Conservation (phyloP, 2,888 invertebrate genomes). For the Xylota segnis region DNA sequence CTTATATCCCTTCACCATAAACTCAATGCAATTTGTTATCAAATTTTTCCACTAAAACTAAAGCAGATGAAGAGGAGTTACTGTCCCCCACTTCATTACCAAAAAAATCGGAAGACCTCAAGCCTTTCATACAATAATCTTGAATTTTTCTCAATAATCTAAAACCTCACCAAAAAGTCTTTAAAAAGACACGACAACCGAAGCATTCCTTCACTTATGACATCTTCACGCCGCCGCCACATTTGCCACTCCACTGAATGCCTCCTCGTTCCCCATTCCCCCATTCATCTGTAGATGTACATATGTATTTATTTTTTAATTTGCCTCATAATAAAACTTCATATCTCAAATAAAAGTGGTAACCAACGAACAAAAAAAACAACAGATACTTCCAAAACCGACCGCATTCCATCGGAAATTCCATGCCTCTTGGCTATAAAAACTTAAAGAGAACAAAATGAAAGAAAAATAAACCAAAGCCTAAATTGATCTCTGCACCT, state of each 20-base stretch:
- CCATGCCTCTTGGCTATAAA: constrained; percentile 59
- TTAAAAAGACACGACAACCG: constrained; percentile 6
- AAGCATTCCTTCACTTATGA: constrained; percentile 44
- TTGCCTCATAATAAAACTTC: constrained; percentile 52
- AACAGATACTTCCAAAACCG: constrained; percentile 63
- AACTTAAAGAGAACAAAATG: constrained; percentile 30
- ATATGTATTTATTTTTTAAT: constrained; percentile 41
- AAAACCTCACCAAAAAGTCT: not conserved
- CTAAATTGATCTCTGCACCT: constrained; percentile 58
- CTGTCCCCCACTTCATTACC: constrained; percentile 11
- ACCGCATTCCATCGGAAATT: constrained; percentile 73
- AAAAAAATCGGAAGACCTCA: constrained; percentile 4
- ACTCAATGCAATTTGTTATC: not conserved
- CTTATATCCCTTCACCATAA: not conserved
- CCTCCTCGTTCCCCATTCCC: constrained; percentile 39
- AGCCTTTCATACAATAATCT: constrained; percentile 39
- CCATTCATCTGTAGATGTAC: not conserved
- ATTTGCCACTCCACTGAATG: constrained; percentile 44
- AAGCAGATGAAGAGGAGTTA: no score
- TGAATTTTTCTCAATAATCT: constrained; percentile 25
- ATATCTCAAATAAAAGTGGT: constrained; percentile 55
- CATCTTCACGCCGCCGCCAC: constrained; percentile 39
- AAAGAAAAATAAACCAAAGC: constrained; percentile 14
- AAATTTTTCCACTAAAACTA: not conserved
- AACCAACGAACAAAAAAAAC: constrained; percentile 35